Conservation (phyloP, 2,113 vertebrate genomes). For the Elephantulus edwardii region DNA sequence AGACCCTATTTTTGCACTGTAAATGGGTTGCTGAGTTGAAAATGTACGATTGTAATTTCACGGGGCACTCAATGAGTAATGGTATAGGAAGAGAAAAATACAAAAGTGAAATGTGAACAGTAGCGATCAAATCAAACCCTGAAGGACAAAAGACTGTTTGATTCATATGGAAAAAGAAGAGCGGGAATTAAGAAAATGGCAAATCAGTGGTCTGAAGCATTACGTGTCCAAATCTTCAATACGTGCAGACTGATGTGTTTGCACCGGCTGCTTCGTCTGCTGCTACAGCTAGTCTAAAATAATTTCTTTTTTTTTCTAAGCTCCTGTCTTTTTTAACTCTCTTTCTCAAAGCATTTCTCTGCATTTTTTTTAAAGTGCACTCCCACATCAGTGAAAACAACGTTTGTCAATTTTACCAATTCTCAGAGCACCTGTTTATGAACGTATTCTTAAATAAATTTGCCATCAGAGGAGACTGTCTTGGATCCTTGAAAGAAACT, state of each 20-base stretch:
- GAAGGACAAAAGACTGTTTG: slow-evolving; percentile 85
- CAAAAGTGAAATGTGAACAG: slow-evolving; percentile 88
- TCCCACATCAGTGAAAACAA: slow-evolving; percentile 58
- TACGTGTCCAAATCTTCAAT: slow-evolving; percentile 79
- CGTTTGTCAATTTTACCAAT: slow-evolving; percentile 55
- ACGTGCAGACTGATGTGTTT: slow-evolving; percentile 64
- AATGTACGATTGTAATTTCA: slow-evolving; percentile 97
- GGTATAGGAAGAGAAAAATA: slow-evolving; percentile 88
- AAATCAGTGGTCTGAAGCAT: slow-evolving; percentile 79
- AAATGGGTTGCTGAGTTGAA: slow-evolving; percentile 97
- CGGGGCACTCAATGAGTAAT: slow-evolving; percentile 96
- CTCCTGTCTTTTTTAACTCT: neutral
- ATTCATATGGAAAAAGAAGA: slow-evolving; percentile 81
- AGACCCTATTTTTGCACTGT: slow-evolving; percentile 93
- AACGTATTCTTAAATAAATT: slow-evolving; percentile 66
- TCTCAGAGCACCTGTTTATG: slow-evolving; percentile 56
- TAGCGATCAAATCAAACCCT: slow-evolving; percentile 88
- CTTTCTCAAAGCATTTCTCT: slow-evolving; percentile 23
- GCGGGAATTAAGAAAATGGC: slow-evolving; percentile 84
- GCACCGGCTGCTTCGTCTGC: slow-evolving; percentile 54
- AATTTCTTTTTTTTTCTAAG: neutral
- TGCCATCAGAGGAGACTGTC: slow-evolving; percentile 55
- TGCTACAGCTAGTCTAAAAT: slow-evolving; percentile 54
- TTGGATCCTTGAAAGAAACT: slow-evolving; percentile 17
- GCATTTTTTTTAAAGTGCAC: neutral